Evolutionary conservation across 2,888 invertebrate species (phyloP), one percentile per base, ranked within the genome.

Genomic region (Nysson spinosus): DNA sequence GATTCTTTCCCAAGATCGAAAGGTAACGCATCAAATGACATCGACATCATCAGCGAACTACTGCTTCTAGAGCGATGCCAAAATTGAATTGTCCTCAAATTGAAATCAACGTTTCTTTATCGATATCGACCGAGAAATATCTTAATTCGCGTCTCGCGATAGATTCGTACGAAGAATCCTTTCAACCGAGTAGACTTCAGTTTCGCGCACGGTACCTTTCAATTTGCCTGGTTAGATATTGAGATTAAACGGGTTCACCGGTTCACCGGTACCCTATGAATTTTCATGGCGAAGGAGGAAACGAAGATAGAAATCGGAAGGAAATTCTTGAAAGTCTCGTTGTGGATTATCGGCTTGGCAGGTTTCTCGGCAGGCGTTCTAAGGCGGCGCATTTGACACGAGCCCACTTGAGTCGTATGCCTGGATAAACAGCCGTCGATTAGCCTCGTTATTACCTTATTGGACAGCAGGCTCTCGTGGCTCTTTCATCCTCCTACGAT

Each of bases 1-100:
- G 85, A 66, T 85, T 85, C 80, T 85, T 85, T 79, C 85, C 85
- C 57, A 85, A 85, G 79, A 85, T 83, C 79, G 82, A 83, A 81
- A 85, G 85, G 85, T 85, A 85, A 85, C 79, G 43, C 62, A 71
- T 11, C 54, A 61, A 50, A 55, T 54, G 52, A 61, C n/a, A n/a
- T 55, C 58, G 65, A 57, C 42, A 44, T 49, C 66, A 51, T 44
- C 42, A 40, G 49, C 37, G 20, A 12, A 26, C 37, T 12, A n/a
- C 34, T n/a, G n/a, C n/a, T n/a, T n/a, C n/a, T n/a, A n/a, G n/a
- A n/a, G n/a, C n/a, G n/a, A n/a, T n/a, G n/a, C n/a, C n/a, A n/a
- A n/a, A n/a, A n/a, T n/a, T n/a, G n/a, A n/a, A n/a, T n/a, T n/a
- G n/a, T n/a, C n/a, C n/a, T n/a, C n/a, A n/a, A n/a, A n/a, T n/a